Evolutionary conservation across 2,113 vertebrate species (phyloP).

Genomic region (Eolophus roseicapilla): DNA sequence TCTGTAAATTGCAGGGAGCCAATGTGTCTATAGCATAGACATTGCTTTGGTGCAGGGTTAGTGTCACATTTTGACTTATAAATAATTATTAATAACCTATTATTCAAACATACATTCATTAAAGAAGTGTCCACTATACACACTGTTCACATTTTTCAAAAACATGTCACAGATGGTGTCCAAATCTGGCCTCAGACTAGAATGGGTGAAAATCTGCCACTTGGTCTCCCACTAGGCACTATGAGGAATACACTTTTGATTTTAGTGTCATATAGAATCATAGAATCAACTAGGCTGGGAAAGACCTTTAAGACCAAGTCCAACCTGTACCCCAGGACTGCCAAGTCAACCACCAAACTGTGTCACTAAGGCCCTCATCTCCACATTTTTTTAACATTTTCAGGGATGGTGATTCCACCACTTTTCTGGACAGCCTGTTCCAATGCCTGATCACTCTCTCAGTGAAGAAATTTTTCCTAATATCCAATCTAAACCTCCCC

Average conservation of each 20-base stretch:
- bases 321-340: neutral
- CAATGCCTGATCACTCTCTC: neutral
- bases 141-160: neutral
- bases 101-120: neutral
- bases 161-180: neutral
- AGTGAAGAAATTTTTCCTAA: neutral
- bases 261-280: neutral
- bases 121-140: fast-evolving
- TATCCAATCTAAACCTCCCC: neutral
- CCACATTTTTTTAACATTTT: neutral
- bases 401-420: neutral
- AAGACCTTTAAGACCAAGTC: neutral
- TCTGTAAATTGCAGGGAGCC: neutral
- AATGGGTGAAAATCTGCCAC: neutral
- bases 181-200: neutral
- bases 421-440: neutral
- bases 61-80: neutral
- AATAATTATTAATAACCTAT: neutral
- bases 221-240: neutral
- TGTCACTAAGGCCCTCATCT: neutral
- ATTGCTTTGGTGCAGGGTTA: neutral
- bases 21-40: neutral
- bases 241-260: neutral
- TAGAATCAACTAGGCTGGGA: neutral
- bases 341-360: neutral